Conservation (phyloP, 2,888 invertebrate genomes). For the Dryadula phaetusa region DNA sequence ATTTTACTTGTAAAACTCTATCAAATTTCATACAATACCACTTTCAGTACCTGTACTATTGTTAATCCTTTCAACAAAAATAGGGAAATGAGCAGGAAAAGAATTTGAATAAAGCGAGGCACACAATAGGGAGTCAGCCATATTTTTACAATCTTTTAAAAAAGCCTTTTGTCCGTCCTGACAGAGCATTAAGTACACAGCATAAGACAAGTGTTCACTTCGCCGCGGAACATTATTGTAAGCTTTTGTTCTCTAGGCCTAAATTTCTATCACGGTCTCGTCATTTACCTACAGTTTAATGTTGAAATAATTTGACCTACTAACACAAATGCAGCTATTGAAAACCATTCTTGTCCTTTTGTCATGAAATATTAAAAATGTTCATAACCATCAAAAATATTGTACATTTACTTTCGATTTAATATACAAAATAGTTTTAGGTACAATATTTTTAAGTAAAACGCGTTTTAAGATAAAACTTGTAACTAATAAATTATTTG, state of each 20-base stretch:
- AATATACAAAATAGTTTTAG: background rate
- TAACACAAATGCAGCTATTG: slow-evolving; percentile 25
- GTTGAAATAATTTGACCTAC: slow-evolving; percentile 34
- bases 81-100: slow-evolving; percentile 77
- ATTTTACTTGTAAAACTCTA: slow-evolving; percentile 24
- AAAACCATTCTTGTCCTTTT: slow-evolving; percentile 3
- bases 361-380: background rate
- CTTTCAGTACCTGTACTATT: slow-evolving; percentile 68
- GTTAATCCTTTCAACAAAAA: slow-evolving; percentile 80
- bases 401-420: background rate
- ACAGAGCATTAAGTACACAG: slow-evolving; percentile 73
- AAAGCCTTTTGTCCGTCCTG: slow-evolving; percentile 73
- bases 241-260: slow-evolving; percentile 55
- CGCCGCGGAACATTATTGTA: slow-evolving; percentile 65
- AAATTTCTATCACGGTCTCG: slow-evolving; percentile 42
- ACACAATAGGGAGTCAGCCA: slow-evolving; percentile 70
- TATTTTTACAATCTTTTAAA: slow-evolving; percentile 75
- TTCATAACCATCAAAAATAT: slow-evolving; percentile 1
- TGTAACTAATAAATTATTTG: too few species aligned
- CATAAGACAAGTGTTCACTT: slow-evolving; percentile 77
- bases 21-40: slow-evolving; percentile 34
- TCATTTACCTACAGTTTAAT: slow-evolving; percentile 38
- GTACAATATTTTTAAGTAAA: background rate
- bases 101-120: slow-evolving; percentile 67
- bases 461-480: too few species aligned